These are phyloP conservation scores for Dysidea cf. avara DNA, from an alignment of 37 sponge, comb jelly and placozoan genomes.

Conservation along the genomic window DNA sequence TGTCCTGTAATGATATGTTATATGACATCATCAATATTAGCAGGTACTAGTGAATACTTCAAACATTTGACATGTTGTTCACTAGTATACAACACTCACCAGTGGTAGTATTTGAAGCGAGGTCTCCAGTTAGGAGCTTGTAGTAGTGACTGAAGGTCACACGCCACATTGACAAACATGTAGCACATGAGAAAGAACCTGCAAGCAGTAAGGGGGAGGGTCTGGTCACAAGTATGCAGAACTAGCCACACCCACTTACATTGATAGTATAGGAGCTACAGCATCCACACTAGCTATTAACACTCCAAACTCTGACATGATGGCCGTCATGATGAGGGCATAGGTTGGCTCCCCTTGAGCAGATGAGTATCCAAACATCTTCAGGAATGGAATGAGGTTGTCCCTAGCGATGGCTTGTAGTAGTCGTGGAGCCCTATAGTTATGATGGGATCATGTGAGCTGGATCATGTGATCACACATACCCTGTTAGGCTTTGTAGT, in stretches of 20 bases:
- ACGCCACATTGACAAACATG: slow-evolving; percentile 96
- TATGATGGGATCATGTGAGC: neutral
- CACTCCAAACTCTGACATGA: slow-evolving; percentile 86
- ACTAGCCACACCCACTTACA: slow-evolving; percentile 68
- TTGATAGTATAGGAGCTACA: slow-evolving; percentile 97
- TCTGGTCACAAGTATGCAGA: no score
- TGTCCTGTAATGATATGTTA: slow-evolving; percentile 20
- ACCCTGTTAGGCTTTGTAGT: slow-evolving; percentile 94
- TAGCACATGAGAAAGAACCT: slow-evolving; percentile 99
- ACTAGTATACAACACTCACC: slow-evolving; percentile 38
- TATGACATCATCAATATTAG: no score
- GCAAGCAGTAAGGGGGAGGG: slow-evolving; percentile 12
- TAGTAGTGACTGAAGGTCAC: slow-evolving; percentile 88
- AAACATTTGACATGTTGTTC: no score
- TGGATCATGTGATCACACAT: neutral
- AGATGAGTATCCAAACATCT: slow-evolving; percentile 73
- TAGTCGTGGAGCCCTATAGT: slow-evolving; percentile 84
- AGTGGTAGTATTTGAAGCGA: slow-evolving; percentile 94
- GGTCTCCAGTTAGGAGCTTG: slow-evolving; percentile 99
- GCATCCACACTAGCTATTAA: slow-evolving; percentile 90
- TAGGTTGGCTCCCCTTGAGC: slow-evolving; percentile 86
- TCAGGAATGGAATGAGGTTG: slow-evolving; percentile 80
- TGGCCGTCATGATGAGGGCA: slow-evolving; percentile 88
- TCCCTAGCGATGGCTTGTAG: slow-evolving; percentile 97
- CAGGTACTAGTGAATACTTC: neutral